Percentiles rank a stretch among this genome's conserved stretches.
These are phyloP conservation scores for Ceratothoa steindachneri DNA, from an alignment of 2,888 invertebrate genomes.

Conservation along the genomic window DNA sequence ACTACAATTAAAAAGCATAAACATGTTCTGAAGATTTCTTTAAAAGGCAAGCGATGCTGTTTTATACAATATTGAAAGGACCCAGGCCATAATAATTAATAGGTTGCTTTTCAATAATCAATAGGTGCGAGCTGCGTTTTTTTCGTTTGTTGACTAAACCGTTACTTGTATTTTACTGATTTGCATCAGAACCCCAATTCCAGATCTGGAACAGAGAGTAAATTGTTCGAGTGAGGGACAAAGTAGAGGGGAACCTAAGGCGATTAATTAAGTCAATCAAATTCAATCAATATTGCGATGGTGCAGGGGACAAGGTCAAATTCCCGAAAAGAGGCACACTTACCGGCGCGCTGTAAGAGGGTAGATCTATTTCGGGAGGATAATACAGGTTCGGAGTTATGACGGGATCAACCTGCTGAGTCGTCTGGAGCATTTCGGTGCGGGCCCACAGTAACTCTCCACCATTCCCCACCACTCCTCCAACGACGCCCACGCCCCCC, in stretches of 20 bases:
- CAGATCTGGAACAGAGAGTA: neutral
- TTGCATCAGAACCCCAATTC: slow-evolving; percentile 1
- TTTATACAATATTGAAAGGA: neutral
- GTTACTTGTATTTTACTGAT: neutral
- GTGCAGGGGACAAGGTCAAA: too few species aligned
- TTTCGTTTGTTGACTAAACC: neutral
- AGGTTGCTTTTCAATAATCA: neutral
- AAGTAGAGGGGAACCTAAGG: too few species aligned
- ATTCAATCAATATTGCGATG: too few species aligned
- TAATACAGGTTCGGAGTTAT: slow-evolving; percentile 1
- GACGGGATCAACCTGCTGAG: slow-evolving; percentile 17
- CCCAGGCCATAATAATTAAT: neutral
- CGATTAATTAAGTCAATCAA: too few species aligned
- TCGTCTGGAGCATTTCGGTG: slow-evolving; percentile 25
- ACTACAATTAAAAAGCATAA: slow-evolving; percentile 36
- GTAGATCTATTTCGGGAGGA: neutral
- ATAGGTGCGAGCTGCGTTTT: neutral
- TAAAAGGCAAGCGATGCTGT: slow-evolving; percentile 23
- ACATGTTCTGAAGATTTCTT: slow-evolving; percentile 5
- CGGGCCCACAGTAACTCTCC: slow-evolving; percentile 29
- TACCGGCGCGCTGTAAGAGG: slow-evolving; percentile 21
- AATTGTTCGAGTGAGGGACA: too few species aligned
- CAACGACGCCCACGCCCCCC: slow-evolving; percentile 18
- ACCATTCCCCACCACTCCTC: neutral
- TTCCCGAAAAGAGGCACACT: neutral